Percentiles rank a stretch among this genome's conserved stretches.
Evolutionary conservation across 2,113 vertebrate genomes (phyloP).

Genomic region (rat (Rattus norvegicus)): GRCr8 NC_086039.1:97585501-97586000

Average conservation of each 20-base stretch:
- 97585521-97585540: conserved; percentile 23
- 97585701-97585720: conserved; percentile 29
- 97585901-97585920: background rate
- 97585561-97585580: too few relatives aligned
- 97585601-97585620: too few relatives aligned
- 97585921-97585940: too few relatives aligned
- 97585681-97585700: conserved; percentile 41
- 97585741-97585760: conserved; percentile 48
- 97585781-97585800: background rate
- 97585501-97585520: conserved; percentile 16
- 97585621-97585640: too few relatives aligned
- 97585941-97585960: too few relatives aligned
- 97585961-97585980: too few relatives aligned
- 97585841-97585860: conserved; percentile 32
- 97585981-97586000: too few relatives aligned
- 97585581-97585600: too few relatives aligned
- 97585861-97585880: conserved; percentile 39
- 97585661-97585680: conserved; percentile 33
- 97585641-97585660: too few relatives aligned
- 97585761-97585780: conserved; percentile 46
- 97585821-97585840: background rate
- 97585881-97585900: background rate
- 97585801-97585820: conserved; percentile 51
- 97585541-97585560: conserved; percentile 45
- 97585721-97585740: conserved; percentile 28